These are phyloP conservation scores for Anthopleura sola DNA, from an alignment of 64 coral and sea anemone species.

Conservation along the genomic window DNA sequence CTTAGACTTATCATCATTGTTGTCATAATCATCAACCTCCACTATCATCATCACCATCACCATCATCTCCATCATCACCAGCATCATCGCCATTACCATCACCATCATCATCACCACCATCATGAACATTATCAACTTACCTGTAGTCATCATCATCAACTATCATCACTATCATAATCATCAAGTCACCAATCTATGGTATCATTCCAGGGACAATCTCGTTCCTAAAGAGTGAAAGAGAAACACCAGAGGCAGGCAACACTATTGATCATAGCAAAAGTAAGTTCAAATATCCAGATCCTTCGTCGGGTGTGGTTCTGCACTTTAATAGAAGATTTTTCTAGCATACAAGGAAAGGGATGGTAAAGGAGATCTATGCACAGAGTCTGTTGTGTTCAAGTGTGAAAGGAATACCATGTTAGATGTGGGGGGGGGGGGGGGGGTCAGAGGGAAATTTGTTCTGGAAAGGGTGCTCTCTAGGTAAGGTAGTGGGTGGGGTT, in stretches of 20 bases:
- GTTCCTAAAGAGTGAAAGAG: constrained; percentile 44
- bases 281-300: neutral
- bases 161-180: neutral
- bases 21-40: neutral
- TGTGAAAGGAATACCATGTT: too few species aligned
- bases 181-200: neutral
- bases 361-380: too few species aligned
- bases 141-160: neutral
- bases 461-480: too few species aligned
- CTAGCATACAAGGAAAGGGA: too few species aligned
- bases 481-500: too few species aligned
- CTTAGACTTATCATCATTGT: neutral
- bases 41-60: neutral
- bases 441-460: too few species aligned
- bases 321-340: too few species aligned
- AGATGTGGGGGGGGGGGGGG: too few species aligned
- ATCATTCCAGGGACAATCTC: constrained; percentile 38
- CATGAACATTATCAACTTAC: too few species aligned
- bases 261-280: constrained; percentile 52
- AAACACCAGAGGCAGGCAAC: constrained; percentile 31
- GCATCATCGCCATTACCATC: too few species aligned
- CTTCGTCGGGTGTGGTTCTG: neutral
- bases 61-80: neutral
- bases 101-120: too few species aligned
- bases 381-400: too few species aligned